These are phyloP conservation scores for Anneissia japonica DNA, from an alignment of 35 echinoderm and acorn worm genomes.

Conservation along the genomic window DNA sequence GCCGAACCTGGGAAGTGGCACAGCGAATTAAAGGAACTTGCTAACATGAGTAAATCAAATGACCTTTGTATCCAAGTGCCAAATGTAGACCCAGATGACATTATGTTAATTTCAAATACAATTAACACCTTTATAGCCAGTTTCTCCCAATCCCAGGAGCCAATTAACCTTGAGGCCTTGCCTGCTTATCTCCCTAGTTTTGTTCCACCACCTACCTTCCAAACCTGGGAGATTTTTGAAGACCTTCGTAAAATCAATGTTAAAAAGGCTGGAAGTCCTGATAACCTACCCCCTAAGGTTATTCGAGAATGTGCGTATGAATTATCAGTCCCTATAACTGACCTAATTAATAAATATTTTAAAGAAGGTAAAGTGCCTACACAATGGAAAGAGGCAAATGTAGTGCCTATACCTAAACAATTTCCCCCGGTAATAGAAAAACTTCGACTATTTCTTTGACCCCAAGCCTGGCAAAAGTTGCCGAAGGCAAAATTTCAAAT, in stretches of 20 bases:
- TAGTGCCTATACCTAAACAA: background rate
- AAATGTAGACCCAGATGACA: too few species aligned
- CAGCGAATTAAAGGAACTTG: too few species aligned
- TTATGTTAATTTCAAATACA: too few species aligned
- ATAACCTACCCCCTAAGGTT: background rate
- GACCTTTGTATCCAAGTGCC: too few species aligned
- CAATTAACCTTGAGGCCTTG: too few species aligned
- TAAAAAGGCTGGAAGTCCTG: background rate
- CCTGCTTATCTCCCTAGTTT: too few species aligned
- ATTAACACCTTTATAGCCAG: too few species aligned
- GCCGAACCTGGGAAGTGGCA: too few species aligned
- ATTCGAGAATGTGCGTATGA: constrained; percentile 16
- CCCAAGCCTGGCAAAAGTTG: constrained; percentile 14
- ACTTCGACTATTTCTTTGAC: constrained; percentile 14
- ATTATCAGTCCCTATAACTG: background rate
- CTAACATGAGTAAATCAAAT: too few species aligned
- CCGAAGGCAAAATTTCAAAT: constrained; percentile 17
- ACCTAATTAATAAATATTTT: background rate
- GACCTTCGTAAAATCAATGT: background rate
- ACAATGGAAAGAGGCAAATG: constrained; percentile 25
- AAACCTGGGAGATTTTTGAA: too few species aligned
- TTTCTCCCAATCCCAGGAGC: too few species aligned
- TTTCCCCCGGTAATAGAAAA: background rate
- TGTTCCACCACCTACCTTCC: too few species aligned
- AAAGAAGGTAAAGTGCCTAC: background rate